Evolutionary conservation across 2,797 vertebrate species (phyloP).

Genomic region (Etheostoma nigrum): DNA sequence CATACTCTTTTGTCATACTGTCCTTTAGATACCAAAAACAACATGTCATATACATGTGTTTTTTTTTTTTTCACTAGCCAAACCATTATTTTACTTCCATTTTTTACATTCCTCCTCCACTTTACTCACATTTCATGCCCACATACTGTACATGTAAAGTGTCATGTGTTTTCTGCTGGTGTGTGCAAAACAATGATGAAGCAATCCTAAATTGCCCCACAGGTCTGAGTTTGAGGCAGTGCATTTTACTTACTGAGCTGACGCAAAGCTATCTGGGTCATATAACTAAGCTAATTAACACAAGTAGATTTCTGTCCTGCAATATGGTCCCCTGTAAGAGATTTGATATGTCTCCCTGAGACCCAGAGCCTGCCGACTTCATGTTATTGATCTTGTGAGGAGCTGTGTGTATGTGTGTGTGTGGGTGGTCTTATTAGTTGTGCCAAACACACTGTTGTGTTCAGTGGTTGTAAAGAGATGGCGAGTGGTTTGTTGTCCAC

Average conservation of each 20-base stretch:
- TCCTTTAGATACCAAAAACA: conserved; percentile 2
- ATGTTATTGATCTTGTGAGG: conserved; percentile 33
- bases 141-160: conserved; percentile 13
- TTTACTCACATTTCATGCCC: conserved; percentile 49
- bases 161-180: conserved; percentile 55
- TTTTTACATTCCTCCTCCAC: conserved; percentile 34
- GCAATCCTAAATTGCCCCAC: conserved; percentile 15
- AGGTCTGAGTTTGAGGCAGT: conserved; percentile 28
- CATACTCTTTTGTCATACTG: neutral
- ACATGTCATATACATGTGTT: neutral
- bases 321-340: conserved; percentile 21
- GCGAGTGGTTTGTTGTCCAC: conserved; percentile 5
- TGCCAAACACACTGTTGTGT: conserved; percentile 1
- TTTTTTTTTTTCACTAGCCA: neutral
- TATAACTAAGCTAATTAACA: conserved; percentile 29
- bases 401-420: conserved; percentile 12
- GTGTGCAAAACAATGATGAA: conserved; percentile 11
- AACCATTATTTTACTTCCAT: conserved; percentile 6
- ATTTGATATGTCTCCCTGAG: conserved; percentile 24
- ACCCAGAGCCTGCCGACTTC: conserved; percentile 40
- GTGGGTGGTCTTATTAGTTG: conserved; percentile 6
- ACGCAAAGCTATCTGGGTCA: conserved; percentile 17
- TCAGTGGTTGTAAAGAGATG: conserved; percentile 1
- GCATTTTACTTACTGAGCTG: conserved; percentile 12
- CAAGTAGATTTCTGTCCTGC: conserved; percentile 11